Conservation (phyloP, 2,888 invertebrate species). For the Dione juno region DNA sequence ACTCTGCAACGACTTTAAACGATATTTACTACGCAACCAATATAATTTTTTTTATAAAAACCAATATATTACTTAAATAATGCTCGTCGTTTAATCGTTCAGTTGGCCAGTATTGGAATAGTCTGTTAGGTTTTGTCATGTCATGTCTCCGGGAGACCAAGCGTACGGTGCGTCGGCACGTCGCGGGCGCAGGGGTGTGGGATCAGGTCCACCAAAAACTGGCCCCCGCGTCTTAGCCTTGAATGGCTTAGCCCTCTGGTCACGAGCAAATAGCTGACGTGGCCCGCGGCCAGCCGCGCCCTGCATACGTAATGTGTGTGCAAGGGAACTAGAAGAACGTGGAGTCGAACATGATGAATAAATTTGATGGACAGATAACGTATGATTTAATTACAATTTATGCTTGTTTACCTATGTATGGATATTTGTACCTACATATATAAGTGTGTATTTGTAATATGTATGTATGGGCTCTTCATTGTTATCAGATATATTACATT, state of each 20-base stretch:
- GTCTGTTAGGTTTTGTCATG: constrained; percentile 41
- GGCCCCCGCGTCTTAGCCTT: constrained; percentile 80
- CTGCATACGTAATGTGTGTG: constrained; percentile 79
- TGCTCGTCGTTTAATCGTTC: too few relatives aligned
- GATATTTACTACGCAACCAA: too few relatives aligned
- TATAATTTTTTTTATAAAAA: not conserved
- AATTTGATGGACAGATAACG: constrained; percentile 10
- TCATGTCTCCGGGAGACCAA: constrained; percentile 39
- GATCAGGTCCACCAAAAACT: constrained; percentile 82
- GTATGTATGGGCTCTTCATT: not conserved
- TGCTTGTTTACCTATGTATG: not conserved
- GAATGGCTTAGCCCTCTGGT: constrained; percentile 83
- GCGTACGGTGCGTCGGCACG: constrained; percentile 45
- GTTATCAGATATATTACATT: not conserved
- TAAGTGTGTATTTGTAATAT: not conserved
- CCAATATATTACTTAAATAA: not conserved
- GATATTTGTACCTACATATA: not conserved
- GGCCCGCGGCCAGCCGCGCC: constrained; percentile 78
- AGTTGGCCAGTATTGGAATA: not conserved
- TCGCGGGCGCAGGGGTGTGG: constrained; percentile 55
- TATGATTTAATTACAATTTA: constrained; percentile 6
- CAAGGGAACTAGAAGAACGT: constrained; percentile 43
- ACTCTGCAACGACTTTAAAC: too few relatives aligned
- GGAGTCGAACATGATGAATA: constrained; percentile 40
- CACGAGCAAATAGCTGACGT: constrained; percentile 83